These are phyloP conservation scores for Crioceris asparagi DNA, from an alignment of 2,888 invertebrate genomes.

Conservation along the genomic window DNA sequence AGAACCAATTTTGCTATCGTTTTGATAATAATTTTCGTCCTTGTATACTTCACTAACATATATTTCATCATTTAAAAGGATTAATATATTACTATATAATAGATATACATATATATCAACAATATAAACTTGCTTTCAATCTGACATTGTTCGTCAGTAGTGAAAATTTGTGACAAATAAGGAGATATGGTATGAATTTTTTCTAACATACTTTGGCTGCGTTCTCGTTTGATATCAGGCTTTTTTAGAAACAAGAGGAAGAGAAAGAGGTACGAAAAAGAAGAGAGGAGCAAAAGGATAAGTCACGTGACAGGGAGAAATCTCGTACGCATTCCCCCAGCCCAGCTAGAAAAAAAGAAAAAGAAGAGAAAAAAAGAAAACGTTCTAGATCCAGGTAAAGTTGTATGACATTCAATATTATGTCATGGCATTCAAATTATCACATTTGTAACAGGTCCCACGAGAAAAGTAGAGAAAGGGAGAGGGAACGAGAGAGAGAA, in stretches of 20 bases:
- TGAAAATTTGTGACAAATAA: too few relatives aligned
- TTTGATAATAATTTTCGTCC: too few relatives aligned
- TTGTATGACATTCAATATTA: too few relatives aligned
- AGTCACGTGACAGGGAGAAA: constrained; percentile 24
- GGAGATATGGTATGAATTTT: constrained; percentile 26
- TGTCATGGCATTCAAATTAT: too few relatives aligned
- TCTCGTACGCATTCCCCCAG: constrained; percentile 34
- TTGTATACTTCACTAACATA: too few relatives aligned
- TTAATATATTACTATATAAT: too few relatives aligned
- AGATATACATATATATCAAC: too few relatives aligned
- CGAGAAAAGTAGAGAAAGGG: constrained; percentile 34
- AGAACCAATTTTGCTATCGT: too few relatives aligned
- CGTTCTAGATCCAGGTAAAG: constrained; percentile 44
- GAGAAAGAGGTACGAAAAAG: constrained; percentile 55
- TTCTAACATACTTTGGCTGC: constrained; percentile 8
- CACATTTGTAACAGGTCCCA: constrained; percentile 32
- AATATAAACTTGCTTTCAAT: too few relatives aligned
- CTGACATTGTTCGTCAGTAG: too few relatives aligned
- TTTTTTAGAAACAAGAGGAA: constrained; percentile 63
- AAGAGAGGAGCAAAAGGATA: constrained; percentile 45
- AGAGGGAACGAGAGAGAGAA: constrained; percentile 38
- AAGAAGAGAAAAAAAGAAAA: constrained; percentile 33
- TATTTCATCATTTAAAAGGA: too few relatives aligned
- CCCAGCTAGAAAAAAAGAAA: constrained; percentile 31
- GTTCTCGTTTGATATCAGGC: constrained; percentile 13